Evolutionary conservation across 2,797 vertebrate genomes (phyloP).

Genomic region (Sebastes vulpes): DNA sequence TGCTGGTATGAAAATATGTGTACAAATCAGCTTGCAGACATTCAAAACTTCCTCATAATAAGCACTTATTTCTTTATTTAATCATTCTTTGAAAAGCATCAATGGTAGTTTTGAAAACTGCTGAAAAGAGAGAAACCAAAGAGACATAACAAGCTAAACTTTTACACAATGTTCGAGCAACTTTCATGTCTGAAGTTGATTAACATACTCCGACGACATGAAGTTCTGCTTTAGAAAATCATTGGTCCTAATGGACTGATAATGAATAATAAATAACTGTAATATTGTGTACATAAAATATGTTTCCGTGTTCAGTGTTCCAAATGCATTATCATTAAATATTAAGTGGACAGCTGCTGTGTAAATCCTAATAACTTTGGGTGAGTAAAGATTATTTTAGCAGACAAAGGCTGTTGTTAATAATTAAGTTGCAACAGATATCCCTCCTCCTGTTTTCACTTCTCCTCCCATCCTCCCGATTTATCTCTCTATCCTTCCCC

Average conservation of each 20-base stretch:
- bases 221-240: not conserved
- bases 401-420: slow-evolving; percentile 7
- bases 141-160: not conserved
- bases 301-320: not conserved
- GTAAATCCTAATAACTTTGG: not conserved
- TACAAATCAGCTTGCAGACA: not conserved
- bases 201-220: not conserved
- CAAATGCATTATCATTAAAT: not conserved
- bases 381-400: not conserved
- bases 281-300: not conserved
- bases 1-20: not conserved
- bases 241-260: not conserved
- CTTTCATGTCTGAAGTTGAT: not conserved
- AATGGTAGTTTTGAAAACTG: not conserved
- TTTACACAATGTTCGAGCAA: not conserved
- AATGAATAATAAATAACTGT: not conserved
- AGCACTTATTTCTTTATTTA: not conserved
- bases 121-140: not conserved
- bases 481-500: not conserved
- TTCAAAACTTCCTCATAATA: not conserved
- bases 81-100: not conserved
- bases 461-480: slow-evolving; percentile 17
- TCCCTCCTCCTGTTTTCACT: slow-evolving; percentile 29
- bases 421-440: slow-evolving; percentile 24
- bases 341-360: not conserved